Evolutionary conservation across 2,113 vertebrate species (phyloP).

Genomic region (Aptenodytes forsteri): DNA sequence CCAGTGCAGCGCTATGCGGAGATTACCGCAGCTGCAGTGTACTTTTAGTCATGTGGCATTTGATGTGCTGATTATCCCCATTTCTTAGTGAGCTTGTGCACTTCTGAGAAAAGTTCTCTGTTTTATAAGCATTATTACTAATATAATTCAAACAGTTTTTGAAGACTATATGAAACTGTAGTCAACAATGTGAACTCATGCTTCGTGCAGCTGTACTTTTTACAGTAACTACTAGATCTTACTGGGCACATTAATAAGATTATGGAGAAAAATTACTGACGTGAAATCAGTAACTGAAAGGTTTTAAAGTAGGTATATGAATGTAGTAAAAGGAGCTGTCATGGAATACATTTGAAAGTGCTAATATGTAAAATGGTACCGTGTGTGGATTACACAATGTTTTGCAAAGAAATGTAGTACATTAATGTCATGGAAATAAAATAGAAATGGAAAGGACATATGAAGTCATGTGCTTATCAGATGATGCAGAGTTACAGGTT

Average conservation of each 20-base stretch:
- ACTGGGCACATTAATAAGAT: neutral
- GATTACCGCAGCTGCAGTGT: neutral
- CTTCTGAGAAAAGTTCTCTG: neutral
- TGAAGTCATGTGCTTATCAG: neutral
- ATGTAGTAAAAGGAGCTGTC: neutral
- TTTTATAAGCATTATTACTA: neutral
- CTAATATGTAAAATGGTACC: neutral
- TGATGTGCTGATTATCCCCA: neutral
- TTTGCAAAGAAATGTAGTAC: neutral
- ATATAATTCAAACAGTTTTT: neutral
- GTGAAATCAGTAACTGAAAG: neutral
- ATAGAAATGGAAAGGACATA: neutral
- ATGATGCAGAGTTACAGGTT: neutral
- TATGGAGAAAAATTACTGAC: neutral
- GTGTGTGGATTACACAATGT: neutral
- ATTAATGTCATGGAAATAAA: neutral
- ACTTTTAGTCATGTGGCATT: neutral
- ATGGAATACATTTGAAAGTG: neutral
- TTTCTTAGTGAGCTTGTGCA: neutral
- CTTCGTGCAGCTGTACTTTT: neutral
- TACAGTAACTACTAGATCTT: neutral
- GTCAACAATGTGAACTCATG: neutral
- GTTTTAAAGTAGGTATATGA: neutral
- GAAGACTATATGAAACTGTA: neutral
- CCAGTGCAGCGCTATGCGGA: neutral